Base-by-base conservation (phyloP, 2,113 vertebrate genomes). In the Ceratotherium simum region DNA sequence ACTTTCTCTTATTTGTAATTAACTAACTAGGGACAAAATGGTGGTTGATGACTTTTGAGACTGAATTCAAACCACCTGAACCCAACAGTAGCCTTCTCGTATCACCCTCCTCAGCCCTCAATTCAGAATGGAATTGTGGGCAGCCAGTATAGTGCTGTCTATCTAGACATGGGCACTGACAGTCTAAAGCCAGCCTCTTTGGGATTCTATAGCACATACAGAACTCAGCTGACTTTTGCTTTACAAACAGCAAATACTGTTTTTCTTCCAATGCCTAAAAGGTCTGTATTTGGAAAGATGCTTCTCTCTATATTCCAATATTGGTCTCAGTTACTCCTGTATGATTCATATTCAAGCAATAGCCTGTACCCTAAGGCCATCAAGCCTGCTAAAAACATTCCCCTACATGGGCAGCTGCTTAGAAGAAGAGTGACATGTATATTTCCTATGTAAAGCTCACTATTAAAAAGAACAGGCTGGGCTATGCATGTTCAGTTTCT, bases 21-120 rank as follows among this genome's bases (percentile, higher is more conserved):
- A 91, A 62, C 16, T 89, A 79, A 81, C 46, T 27, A 95, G 60
- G 11, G 83, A 88, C 67, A 88, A 90, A 90, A 85, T 75, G 4
- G 20, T 72, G 1, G 4, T 60, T 69, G 39, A 81, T 67, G 33
- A 86, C 27, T 46, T 84, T 91, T 91, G 8, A 86, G 12, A 1
- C 14, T 72, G 27, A 70, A 84, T 84, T 70, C 42, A 93, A 93
- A 87, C 13, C 27, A 80, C 9, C 5, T 79, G 33, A 90, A 60
- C 60, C 20, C 78, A 80, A 18, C 8, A 36, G 2, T 70, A 54
- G 20, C 14, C 14, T 69, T 95, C 51, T 88, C 51, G 39, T 4
- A 42, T 90, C 56, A 64, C 27, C 72, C 12, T 67, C 46, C 82
- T 96, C 46, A 75, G 14, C 4, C 29, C 64, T 92, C 48, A 85